Percentiles rank a stretch among this genome's conserved stretches.
These are phyloP conservation scores for Hoplodrina blanda DNA, from an alignment of 2,888 invertebrate genomes.

Conservation along the genomic window DNA sequence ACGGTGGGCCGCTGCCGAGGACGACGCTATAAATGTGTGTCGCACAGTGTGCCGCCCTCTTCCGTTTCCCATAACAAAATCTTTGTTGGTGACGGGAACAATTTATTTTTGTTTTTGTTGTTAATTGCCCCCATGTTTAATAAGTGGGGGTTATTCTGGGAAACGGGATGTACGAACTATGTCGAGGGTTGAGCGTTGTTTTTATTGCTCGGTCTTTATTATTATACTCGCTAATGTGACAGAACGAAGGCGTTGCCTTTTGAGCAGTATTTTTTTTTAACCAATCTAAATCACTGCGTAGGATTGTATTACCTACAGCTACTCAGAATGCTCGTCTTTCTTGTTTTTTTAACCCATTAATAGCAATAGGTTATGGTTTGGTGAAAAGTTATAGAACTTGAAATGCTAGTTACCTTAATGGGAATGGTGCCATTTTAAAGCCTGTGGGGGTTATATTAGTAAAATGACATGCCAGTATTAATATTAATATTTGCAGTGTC, in stretches of 20 bases:
- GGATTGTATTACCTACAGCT: no score
- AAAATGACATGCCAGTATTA: no score
- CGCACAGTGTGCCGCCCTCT: constrained; percentile 42
- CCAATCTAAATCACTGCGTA: background rate
- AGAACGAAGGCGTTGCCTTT: background rate
- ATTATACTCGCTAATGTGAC: background rate
- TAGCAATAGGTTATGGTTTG: no score
- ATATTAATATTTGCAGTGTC: background rate
- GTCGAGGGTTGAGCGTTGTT: constrained; percentile 3
- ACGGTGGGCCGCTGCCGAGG: constrained; percentile 23
- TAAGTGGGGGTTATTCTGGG: constrained; percentile 15
- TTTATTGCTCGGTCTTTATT: constrained; percentile 10
- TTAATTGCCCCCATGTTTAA: constrained; percentile 54
- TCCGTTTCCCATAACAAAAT: constrained; percentile 55
- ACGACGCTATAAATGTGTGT: constrained; percentile 47
- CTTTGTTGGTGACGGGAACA: constrained; percentile 56
- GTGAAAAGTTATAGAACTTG: no score
- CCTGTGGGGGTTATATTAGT: no score
- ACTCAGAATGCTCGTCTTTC: no score
- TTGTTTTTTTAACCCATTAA: no score
- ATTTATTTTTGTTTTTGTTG: constrained; percentile 62
- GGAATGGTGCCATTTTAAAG: no score
- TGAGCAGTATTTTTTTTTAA: background rate
- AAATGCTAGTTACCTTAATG: no score
- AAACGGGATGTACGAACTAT: constrained; percentile 18